Evolutionary conservation across 1,140 invertebrate species (phyloP).

Genomic region (Dendrolimus punctatus): DNA sequence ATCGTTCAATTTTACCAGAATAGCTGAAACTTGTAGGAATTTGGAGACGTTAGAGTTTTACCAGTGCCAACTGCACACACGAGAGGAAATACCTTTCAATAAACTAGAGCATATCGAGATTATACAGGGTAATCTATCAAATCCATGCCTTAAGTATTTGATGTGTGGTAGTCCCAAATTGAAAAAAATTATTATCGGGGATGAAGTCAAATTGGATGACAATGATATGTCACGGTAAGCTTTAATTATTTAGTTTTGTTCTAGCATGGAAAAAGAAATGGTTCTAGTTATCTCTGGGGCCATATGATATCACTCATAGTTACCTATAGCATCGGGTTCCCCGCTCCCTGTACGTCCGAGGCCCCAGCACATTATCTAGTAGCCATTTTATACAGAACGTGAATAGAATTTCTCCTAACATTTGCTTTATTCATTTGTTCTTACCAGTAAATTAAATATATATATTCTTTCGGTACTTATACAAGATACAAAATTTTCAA

Average conservation of each 20-base stretch:
- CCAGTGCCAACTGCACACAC: conserved; percentile 74
- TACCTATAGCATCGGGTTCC: too few relatives aligned
- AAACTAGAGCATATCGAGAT: conserved; percentile 76
- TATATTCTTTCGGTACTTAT: too few relatives aligned
- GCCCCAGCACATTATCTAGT: too few relatives aligned
- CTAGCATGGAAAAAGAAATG: too few relatives aligned
- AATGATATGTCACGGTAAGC: conserved; percentile 75
- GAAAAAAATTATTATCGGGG: conserved; percentile 75
- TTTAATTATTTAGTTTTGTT: not conserved
- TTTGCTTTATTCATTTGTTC: too few relatives aligned
- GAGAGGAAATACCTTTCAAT: conserved; percentile 73
- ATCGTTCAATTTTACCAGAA: conserved; percentile 73
- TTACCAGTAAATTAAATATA: too few relatives aligned
- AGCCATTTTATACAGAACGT: too few relatives aligned
- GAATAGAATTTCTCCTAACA: too few relatives aligned
- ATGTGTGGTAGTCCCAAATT: conserved; percentile 73
- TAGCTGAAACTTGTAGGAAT: conserved; percentile 72
- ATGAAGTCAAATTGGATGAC: conserved; percentile 74
- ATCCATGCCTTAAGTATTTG: conserved; percentile 72
- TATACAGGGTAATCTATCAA: conserved; percentile 73
- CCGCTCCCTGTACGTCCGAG: too few relatives aligned
- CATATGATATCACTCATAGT: too few relatives aligned
- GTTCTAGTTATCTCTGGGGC: too few relatives aligned
- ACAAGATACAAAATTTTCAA: too few relatives aligned
- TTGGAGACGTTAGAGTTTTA: conserved; percentile 75